Evolutionary conservation across 2,888 invertebrate genomes (phyloP).

Genomic region (Odontothrips loti): DNA sequence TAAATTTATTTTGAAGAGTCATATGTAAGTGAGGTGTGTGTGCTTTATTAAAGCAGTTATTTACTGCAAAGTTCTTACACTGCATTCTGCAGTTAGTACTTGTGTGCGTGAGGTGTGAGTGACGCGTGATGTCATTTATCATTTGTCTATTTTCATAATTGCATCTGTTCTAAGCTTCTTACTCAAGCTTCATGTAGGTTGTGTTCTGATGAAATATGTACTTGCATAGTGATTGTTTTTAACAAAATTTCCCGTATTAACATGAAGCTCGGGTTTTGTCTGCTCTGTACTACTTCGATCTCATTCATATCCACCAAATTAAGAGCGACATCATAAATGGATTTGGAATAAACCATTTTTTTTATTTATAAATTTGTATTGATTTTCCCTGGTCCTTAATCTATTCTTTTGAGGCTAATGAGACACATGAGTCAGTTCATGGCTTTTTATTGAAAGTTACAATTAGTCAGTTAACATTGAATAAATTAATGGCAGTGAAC

Average conservation of each 20-base stretch:
- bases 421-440: background rate
- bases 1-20: conserved; percentile 4
- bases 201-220: background rate
- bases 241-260: background rate
- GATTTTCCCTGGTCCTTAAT: background rate
- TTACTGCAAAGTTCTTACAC: background rate
- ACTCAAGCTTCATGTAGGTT: conserved; percentile 3
- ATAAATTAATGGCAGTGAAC: conserved; percentile 29
- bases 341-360: conserved; percentile 27
- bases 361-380: background rate
- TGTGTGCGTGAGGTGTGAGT: background rate
- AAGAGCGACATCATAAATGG: conserved; percentile 8
- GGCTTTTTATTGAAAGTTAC: background rate
- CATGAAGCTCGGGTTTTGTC: background rate
- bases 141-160: conserved; percentile 10
- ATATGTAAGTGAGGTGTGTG: conserved; percentile 4
- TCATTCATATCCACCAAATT: conserved; percentile 25
- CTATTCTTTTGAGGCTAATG: background rate
- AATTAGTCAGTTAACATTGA: conserved; percentile 17
- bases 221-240: background rate
- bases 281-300: background rate
- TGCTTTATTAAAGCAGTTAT: background rate
- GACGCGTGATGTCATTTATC: conserved; percentile 15
- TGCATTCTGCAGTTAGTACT: background rate
- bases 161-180: background rate